Evolutionary conservation across 2,888 invertebrate genomes (phyloP).

Genomic region (Limnephilus auricula): DNA sequence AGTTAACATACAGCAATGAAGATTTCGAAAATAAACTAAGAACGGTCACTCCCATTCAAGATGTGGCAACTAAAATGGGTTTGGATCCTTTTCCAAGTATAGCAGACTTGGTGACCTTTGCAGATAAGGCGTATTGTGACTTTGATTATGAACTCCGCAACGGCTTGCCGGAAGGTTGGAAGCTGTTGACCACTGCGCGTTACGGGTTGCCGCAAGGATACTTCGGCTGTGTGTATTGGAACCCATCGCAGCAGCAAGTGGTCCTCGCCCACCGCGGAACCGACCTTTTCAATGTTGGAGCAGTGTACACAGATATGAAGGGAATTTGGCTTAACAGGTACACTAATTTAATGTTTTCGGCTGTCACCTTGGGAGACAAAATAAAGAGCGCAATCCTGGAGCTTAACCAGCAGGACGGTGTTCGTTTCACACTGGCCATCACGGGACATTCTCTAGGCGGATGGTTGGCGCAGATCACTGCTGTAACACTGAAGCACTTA

Average conservation of each 20-base stretch:
- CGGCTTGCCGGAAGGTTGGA: neutral
- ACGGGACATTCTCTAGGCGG: slow-evolving; percentile 18
- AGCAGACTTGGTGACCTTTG: neutral
- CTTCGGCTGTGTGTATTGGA: neutral
- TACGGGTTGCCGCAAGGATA: neutral
- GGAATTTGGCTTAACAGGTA: neutral
- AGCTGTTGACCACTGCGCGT: neutral
- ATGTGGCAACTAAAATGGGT: neutral
- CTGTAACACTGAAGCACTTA: neutral
- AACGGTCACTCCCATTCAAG: neutral
- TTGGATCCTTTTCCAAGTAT: neutral
- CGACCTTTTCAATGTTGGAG: neutral
- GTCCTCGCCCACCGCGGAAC: slow-evolving; percentile 12
- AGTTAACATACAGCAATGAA: neutral
- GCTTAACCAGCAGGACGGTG: neutral
- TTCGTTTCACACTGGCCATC: neutral
- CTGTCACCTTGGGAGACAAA: neutral
- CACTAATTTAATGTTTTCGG: neutral
- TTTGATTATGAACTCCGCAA: neutral
- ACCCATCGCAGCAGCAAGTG: neutral
- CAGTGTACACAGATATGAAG: neutral
- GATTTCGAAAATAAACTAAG: neutral
- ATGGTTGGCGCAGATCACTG: slow-evolving; percentile 8
- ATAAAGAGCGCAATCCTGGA: neutral
- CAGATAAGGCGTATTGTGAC: neutral